Percentiles rank a stretch among this genome's conserved stretches.
Conservation (phyloP, 2,113 vertebrate species). For the Aix galericulata region DNA sequence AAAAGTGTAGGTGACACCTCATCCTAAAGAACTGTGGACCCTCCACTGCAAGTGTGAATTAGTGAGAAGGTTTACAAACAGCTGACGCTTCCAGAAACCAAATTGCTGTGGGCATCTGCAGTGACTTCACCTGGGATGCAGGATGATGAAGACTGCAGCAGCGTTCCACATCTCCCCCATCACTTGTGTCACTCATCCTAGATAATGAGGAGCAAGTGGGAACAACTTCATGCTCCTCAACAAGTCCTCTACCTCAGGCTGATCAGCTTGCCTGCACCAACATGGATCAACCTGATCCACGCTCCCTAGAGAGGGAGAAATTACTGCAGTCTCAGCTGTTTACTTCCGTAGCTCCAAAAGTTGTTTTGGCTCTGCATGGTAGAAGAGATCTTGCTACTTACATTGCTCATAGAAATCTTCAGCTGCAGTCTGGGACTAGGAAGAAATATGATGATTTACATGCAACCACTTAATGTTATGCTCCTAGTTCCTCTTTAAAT, state of each 20-base stretch:
- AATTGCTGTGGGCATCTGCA: too few relatives aligned
- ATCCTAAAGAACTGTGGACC: neutral
- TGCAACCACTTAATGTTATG: neutral
- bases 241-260: neutral
- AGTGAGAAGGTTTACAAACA: neutral
- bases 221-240: neutral
- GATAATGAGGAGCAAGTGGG: neutral
- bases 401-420: neutral
- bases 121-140: neutral
- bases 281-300: neutral
- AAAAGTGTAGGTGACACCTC: neutral
- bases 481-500: neutral
- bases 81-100: neutral
- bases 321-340: neutral
- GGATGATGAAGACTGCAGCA: neutral
- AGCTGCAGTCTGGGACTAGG: neutral
- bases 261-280: neutral
- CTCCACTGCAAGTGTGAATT: neutral
- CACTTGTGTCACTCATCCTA: neutral
- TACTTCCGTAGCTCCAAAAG: neutral
- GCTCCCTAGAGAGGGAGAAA: neutral
- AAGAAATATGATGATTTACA: neutral
- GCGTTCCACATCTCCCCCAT: neutral
- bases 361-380: neutral
- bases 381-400: neutral